A percentile compares a stretch with the other conserved stretches of the same genome.
Conservation (phyloP, 1,140 invertebrate species). For the Pogonognathellus flavescens region DNA sequence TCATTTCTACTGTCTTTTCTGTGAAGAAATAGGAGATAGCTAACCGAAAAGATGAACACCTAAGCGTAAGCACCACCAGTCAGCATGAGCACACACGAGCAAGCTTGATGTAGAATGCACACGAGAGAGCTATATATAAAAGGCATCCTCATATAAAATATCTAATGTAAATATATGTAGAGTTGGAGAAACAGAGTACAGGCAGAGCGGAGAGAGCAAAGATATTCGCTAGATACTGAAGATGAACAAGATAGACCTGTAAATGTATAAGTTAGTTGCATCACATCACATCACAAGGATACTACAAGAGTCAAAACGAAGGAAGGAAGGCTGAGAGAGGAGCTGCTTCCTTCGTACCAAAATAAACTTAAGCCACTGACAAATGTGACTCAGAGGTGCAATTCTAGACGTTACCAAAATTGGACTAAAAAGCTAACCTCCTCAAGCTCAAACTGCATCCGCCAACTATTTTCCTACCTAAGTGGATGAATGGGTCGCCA, state of each 20-base stretch:
- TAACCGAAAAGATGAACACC: conserved; percentile 32
- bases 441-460: conserved; percentile 39
- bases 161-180: not conserved
- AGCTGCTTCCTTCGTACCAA: conserved; percentile 60
- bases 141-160: too few relatives aligned
- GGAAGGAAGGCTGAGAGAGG: conserved; percentile 38
- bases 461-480: conserved; percentile 41
- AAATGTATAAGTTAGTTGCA: conserved; percentile 46
- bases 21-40: conserved; percentile 21
- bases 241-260: conserved; percentile 44
- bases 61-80: not conserved
- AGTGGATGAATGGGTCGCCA: conserved; percentile 60
- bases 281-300: conserved; percentile 24
- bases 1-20: conserved; percentile 38
- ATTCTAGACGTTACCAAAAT: conserved; percentile 67
- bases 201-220: not conserved
- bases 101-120: conserved; percentile 1
- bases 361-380: conserved; percentile 67
- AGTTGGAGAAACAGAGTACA: conserved; percentile 8
- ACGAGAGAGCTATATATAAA: not conserved
- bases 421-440: conserved; percentile 65
- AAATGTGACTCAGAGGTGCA: conserved; percentile 67
- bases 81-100: not conserved
- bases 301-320: conserved; percentile 26
- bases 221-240: conserved; percentile 24